Percentiles rank a stretch among this genome's conserved stretches.
phyloP scores from a whole-genome alignment of 1,140 invertebrate species.

The Potamilus streckersoni region DNA sequence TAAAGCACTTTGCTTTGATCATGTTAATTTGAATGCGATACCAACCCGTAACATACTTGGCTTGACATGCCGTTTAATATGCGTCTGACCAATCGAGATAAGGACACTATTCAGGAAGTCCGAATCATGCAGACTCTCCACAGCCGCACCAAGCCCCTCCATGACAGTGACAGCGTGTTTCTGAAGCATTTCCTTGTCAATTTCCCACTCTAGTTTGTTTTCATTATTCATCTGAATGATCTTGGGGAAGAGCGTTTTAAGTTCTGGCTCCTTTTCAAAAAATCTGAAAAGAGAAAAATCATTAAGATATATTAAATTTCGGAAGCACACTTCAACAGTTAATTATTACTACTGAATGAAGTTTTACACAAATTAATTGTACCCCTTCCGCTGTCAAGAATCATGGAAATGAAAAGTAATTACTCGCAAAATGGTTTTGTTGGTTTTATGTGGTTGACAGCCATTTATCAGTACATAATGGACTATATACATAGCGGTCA shows the following conservation, averaged over 20 bases:
- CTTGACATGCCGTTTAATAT: conserved; percentile 55
- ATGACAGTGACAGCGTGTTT: conserved; percentile 59
- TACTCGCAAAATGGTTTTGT: too few relatives aligned
- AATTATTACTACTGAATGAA: too few relatives aligned
- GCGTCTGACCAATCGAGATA: conserved; percentile 58
- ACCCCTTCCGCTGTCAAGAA: too few relatives aligned
- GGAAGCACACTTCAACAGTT: too few relatives aligned
- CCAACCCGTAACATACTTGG: conserved; percentile 58
- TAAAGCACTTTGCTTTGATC: background rate
- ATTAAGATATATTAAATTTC: background rate
- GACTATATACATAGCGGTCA: too few relatives aligned
- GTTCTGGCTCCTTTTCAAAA: conserved; percentile 53
- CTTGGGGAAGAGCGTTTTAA: conserved; percentile 59
- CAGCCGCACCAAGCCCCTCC: conserved; percentile 57
- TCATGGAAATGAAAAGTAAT: too few relatives aligned
- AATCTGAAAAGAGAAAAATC: conserved; percentile 42
- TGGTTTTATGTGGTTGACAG: too few relatives aligned
- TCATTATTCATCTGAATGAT: conserved; percentile 59
- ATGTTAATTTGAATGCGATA: background rate
- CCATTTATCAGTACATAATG: too few relatives aligned
- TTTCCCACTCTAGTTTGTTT: conserved; percentile 58
- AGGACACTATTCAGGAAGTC: conserved; percentile 57
- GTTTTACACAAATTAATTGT: too few relatives aligned
- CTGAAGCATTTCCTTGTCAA: conserved; percentile 59
- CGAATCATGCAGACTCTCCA: conserved; percentile 59